Percentiles rank a stretch among this genome's conserved stretches.
phyloP scores from a whole-genome alignment of 2,797 vertebrate genomes.

The Melanotaenia pygmaea region DNA sequence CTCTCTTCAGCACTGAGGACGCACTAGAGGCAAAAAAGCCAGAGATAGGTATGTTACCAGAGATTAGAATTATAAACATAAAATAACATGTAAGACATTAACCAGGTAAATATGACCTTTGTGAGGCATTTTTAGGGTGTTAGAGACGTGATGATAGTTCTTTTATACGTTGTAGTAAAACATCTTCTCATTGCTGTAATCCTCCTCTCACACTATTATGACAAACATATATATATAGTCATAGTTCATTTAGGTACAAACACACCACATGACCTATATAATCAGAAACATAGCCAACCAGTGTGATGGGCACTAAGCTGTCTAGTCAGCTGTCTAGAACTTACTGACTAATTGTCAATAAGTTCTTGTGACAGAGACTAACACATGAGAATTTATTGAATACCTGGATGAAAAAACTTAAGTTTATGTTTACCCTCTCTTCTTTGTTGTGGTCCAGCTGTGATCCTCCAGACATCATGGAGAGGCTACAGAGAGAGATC shows the following conservation, averaged over 20 bases:
- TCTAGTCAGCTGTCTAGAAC: too few relatives aligned
- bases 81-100: not conserved
- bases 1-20: constrained; percentile 95
- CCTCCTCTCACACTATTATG: not conserved
- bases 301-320: not conserved
- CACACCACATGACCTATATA: not conserved
- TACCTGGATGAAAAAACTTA: not conserved
- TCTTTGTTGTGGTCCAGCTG: constrained; percentile 80
- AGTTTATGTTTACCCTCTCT: constrained; percentile 18
- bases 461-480: constrained; percentile 93
- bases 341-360: not conserved
- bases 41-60: constrained; percentile 86
- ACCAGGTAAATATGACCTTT: not conserved
- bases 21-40: constrained; percentile 92
- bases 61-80: not conserved
- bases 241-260: not conserved
- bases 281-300: not conserved
- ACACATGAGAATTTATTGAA: not conserved
- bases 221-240: not conserved
- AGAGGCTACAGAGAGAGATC: constrained; percentile 91
- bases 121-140: constrained; percentile 4
- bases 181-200: not conserved
- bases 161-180: not conserved
- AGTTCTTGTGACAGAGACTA: not conserved
- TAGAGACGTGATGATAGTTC: not conserved